These are phyloP conservation scores for Pseudopipra pipra DNA, from an alignment of 2,113 vertebrate species.

Conservation along the genomic window DNA sequence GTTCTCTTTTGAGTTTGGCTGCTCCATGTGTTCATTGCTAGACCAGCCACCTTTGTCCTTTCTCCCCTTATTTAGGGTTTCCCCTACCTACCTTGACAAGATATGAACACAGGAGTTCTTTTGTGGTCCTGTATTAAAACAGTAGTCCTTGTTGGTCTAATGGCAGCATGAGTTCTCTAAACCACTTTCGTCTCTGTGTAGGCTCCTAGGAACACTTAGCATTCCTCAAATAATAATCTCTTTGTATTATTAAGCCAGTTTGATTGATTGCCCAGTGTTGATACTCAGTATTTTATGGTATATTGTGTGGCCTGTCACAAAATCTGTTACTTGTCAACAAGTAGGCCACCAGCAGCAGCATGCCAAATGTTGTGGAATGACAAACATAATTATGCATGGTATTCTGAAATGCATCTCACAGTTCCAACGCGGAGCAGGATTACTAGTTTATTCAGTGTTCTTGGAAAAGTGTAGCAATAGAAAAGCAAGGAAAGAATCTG, in stretches of 20 bases:
- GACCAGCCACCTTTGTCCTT: background rate
- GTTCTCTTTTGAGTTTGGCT: background rate
- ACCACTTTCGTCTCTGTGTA: background rate
- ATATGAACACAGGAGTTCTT: background rate
- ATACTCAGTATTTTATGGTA: slow-evolving; percentile 57
- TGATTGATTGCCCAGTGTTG: slow-evolving; percentile 59
- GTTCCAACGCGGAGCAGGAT: background rate
- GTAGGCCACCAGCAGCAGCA: slow-evolving; percentile 51
- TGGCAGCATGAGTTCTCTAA: background rate
- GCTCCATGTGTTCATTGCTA: background rate
- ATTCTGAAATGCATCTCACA: slow-evolving; percentile 51
- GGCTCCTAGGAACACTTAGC: background rate
- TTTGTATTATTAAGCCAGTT: slow-evolving; percentile 4
- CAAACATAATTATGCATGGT: slow-evolving; percentile 37
- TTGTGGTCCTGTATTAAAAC: background rate
- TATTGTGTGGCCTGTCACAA: slow-evolving; percentile 60
- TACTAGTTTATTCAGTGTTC: background rate
- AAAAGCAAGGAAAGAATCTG: background rate
- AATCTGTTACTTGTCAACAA: slow-evolving; percentile 66
- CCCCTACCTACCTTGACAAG: background rate
- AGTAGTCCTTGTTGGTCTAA: background rate
- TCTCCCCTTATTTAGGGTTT: background rate
- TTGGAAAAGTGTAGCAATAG: background rate
- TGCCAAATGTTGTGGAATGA: slow-evolving; percentile 54
- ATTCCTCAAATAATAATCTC: slow-evolving; percentile 31